These are phyloP conservation scores for Buceros bicornis DNA, from an alignment of 2,797 vertebrate genomes.

Conservation along the genomic window DNA sequence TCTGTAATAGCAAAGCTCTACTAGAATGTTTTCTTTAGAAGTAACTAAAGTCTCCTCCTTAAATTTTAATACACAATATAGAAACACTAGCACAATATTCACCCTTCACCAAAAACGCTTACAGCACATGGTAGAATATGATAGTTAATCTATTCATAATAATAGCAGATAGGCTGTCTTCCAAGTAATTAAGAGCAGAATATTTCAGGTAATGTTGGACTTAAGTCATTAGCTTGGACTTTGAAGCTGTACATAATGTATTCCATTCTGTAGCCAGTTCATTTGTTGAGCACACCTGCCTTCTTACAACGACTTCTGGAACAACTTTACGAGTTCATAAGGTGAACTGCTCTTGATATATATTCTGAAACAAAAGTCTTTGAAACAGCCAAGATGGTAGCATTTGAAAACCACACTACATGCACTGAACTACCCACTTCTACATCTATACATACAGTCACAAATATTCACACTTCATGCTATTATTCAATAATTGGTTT, in stretches of 20 bases:
- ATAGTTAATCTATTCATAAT: not conserved
- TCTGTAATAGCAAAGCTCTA: not conserved
- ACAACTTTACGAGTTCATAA: not conserved
- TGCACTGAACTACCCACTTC: not conserved
- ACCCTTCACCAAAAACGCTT: not conserved
- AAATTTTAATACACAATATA: not conserved
- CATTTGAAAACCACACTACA: slow-evolving; percentile 55
- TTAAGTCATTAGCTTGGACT: slow-evolving; percentile 2
- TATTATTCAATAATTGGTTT: not conserved
- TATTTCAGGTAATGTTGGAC: slow-evolving; percentile 17
- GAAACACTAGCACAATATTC: not conserved
- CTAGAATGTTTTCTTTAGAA: not conserved
- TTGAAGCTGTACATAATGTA: not conserved
- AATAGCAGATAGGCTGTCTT: slow-evolving; percentile 11
- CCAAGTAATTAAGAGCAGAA: not conserved
- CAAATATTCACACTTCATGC: not conserved
- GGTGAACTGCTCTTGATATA: not conserved
- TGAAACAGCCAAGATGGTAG: slow-evolving; percentile 65
- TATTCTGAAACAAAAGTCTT: slow-evolving; percentile 60
- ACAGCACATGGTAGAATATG: not conserved
- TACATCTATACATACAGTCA: rapidly evolving
- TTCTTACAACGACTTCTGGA: slow-evolving; percentile 34
- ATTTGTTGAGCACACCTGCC: not conserved
- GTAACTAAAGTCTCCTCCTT: not conserved
- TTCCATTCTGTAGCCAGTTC: not conserved